A percentile compares a stretch with the other conserved stretches of the same genome.
These are phyloP conservation scores for Cryptoprocta ferox DNA, from an alignment of 2,797 vertebrate species.

Conservation along the genomic window DNA sequence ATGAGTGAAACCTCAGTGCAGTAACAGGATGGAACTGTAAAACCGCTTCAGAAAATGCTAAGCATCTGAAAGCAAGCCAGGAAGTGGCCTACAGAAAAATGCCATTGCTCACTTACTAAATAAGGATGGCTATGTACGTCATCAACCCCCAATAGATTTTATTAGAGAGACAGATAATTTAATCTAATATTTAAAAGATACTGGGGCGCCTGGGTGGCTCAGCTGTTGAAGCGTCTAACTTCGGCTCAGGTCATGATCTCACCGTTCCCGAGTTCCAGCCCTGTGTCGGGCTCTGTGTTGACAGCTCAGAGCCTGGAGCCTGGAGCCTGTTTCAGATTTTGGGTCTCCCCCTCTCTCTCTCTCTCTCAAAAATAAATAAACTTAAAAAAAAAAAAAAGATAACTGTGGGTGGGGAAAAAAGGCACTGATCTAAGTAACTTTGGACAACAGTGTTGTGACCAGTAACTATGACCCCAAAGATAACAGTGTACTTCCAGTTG, in stretches of 20 bases:
- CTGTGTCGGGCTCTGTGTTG: too few relatives aligned
- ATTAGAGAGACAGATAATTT: neutral
- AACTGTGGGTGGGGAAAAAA: neutral
- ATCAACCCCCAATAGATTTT: neutral
- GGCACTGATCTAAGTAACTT: neutral
- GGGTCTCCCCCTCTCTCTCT: too few relatives aligned
- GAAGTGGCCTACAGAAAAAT: neutral
- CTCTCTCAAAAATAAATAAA: too few relatives aligned
- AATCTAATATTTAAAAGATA: constrained; percentile 29
- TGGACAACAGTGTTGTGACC: neutral
- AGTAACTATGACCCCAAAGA: neutral
- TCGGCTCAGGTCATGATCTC: too few relatives aligned
- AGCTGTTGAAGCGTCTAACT: too few relatives aligned
- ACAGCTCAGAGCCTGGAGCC: too few relatives aligned
- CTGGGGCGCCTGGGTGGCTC: neutral
- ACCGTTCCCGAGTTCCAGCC: too few relatives aligned
- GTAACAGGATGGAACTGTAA: neutral
- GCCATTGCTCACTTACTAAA: neutral
- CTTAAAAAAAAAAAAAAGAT: neutral
- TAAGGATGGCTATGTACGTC: neutral
- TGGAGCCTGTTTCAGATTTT: too few relatives aligned
- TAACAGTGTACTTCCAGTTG: neutral
- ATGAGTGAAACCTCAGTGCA: neutral
- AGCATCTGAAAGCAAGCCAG: neutral
- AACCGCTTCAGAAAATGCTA: neutral